Evolutionary conservation across 2,113 vertebrate genomes (phyloP), one percentile per base, ranked within the genome.

Genomic region (Jacana jacana): DNA sequence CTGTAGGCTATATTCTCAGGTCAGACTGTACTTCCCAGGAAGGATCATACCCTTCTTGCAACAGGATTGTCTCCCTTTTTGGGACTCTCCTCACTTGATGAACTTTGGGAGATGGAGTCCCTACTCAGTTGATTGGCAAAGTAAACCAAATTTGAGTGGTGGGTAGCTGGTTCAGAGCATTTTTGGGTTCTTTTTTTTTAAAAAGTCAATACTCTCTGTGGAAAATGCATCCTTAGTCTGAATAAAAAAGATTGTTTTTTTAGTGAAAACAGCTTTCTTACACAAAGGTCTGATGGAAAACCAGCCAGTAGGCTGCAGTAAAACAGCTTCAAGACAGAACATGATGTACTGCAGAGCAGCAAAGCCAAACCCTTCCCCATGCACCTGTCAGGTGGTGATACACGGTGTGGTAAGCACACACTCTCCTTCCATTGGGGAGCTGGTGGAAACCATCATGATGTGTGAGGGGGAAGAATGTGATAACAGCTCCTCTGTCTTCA

Each of bases 361-460:
- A 60, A 60, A 65, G 44, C 13, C 6, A 9, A 40, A 37, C 15
- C n/a, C 9, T 63, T 73, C 55, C 48, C 18, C 9, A 1, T 9
- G 22, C 25, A 37, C 35, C 71, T 35, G 51, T 7, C 19, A 14
- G 77, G 37, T 17, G 42, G n/a, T 10, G 37, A 39, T 75, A 76
- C 16, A 5, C 0, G 0, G 35, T 44, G 30, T 0, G 8, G 27
- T 6, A 35, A 22, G 13, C 17, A 20, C 33, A 8, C 2, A 0
- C 9, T 11, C 27, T 68, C 52, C 16, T 2, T n/a, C 49, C 13
- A 1, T 18, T 6, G 19, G 10, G 13, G 78, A 70, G 49, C 55
- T 87, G 66, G 27, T 75, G 55, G 63, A 39, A 76, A n/a, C 22
- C 4, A 19, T 28, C 63, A 19, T 7, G 17, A 37, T 4, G 37